Percentiles rank a stretch among this genome's conserved stretches.
Evolutionary conservation across 2,888 invertebrate species (phyloP).

Genomic region (Dolichopus griseipennis): DNA sequence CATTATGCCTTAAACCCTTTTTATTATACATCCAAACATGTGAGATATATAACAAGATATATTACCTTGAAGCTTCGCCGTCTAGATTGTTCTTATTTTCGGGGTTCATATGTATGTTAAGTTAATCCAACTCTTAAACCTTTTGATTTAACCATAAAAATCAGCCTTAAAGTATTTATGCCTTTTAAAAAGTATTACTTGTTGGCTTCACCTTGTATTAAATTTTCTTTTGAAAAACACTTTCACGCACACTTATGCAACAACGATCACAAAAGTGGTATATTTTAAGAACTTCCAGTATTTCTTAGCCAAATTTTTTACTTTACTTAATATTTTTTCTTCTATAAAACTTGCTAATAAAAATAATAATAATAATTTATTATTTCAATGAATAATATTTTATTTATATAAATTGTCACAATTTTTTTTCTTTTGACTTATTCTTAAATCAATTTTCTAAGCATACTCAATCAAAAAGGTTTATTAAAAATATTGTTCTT

Average conservation of each 20-base stretch:
- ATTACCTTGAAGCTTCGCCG: constrained; percentile 49
- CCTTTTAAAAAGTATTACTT: background rate
- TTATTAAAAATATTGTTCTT: background rate
- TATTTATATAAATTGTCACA: too few relatives aligned
- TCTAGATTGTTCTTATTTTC: constrained; percentile 40
- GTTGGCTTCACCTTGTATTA: background rate
- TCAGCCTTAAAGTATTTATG: too few relatives aligned
- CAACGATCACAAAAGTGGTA: background rate
- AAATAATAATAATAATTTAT: too few relatives aligned
- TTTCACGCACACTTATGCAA: background rate
- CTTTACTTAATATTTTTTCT: background rate
- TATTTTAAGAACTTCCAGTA: background rate
- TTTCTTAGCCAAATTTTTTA: background rate
- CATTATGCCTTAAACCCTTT: background rate
- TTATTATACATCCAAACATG: background rate
- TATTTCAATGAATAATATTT: too few relatives aligned
- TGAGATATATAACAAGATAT: too few relatives aligned
- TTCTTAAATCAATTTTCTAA: background rate
- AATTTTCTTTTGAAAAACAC: background rate
- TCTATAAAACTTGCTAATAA: too few relatives aligned
- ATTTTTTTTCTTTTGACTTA: background rate
- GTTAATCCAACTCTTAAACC: background rate
- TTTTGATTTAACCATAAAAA: background rate
- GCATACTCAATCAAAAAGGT: background rate
- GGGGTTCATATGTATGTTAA: constrained; percentile 40